A percentile compares a stretch with the other conserved stretches of the same genome.
These are phyloP conservation scores for Podabrus alpinus DNA, from an alignment of 2,888 invertebrate species.

Conservation along the genomic window DNA sequence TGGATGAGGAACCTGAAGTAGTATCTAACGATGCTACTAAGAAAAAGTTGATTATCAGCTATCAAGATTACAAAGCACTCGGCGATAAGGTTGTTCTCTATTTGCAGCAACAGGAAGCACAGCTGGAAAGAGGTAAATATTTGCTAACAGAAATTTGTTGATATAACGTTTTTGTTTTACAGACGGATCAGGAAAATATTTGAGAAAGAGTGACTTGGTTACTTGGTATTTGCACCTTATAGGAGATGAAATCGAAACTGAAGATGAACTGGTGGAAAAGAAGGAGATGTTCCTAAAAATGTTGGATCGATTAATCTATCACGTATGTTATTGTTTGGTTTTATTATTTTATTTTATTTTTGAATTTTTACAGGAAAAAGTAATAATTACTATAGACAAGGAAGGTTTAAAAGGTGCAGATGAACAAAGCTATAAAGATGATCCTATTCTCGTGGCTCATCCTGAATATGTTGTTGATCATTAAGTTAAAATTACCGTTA, in stretches of 20 bases:
- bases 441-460: conserved; percentile 91
- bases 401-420: conserved; percentile 59
- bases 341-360: conserved; percentile 12
- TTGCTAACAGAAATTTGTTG: neutral
- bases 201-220: conserved; percentile 79
- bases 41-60: conserved; percentile 81
- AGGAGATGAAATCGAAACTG: conserved; percentile 84
- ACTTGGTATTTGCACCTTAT: conserved; percentile 93
- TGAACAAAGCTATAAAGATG: conserved; percentile 65
- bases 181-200: conserved; percentile 63
- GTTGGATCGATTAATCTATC: conserved; percentile 85
- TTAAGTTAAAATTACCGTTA: neutral
- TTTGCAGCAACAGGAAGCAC: conserved; percentile 83
- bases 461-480: conserved; percentile 89
- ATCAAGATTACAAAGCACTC: conserved; percentile 91
- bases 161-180: conserved; percentile 30
- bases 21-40: conserved; percentile 54
- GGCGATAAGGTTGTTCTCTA: conserved; percentile 90
- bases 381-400: conserved; percentile 74
- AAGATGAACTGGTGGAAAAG: conserved; percentile 86
- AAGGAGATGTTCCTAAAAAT: conserved; percentile 93
- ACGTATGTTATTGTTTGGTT: conserved; percentile 59
- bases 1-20: conserved; percentile 53
- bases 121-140: conserved; percentile 64
- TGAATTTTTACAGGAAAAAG: conserved; percentile 70